Evolutionary conservation across 2,113 vertebrate species (phyloP).

Genomic region (Laterallus jamaicensis): DNA sequence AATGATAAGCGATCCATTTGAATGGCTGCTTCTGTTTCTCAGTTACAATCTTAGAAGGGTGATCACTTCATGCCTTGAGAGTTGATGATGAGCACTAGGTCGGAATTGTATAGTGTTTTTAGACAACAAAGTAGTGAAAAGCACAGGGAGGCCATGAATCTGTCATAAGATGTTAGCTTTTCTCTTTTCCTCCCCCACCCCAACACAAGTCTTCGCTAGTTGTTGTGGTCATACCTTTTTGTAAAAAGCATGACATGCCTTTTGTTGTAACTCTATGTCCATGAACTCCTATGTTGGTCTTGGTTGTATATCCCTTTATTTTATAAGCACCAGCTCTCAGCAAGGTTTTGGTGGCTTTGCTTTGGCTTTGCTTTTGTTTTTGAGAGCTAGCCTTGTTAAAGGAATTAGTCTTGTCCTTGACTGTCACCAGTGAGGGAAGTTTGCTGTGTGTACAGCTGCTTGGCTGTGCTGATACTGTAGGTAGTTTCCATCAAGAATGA

Average conservation of each 20-base stretch:
- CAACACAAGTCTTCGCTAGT: background rate
- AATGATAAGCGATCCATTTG: background rate
- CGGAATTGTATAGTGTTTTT: background rate
- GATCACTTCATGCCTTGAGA: background rate
- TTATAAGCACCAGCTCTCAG: background rate
- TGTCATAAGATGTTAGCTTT: background rate
- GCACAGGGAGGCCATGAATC: background rate
- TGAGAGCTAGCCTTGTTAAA: background rate
- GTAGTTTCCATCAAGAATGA: background rate
- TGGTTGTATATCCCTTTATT: background rate
- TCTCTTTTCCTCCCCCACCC: background rate
- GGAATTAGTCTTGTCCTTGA: background rate
- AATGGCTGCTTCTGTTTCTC: background rate
- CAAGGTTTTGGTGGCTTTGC: background rate
- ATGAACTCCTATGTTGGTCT: background rate
- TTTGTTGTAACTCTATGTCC: background rate
- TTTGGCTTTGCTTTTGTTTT: background rate
- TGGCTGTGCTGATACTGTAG: background rate
- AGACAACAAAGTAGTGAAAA: background rate
- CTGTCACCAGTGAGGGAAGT: background rate
- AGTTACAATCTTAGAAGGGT: background rate
- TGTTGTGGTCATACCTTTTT: background rate
- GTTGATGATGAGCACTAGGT: background rate
- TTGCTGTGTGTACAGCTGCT: background rate
- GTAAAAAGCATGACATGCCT: background rate